Conservation (phyloP, 2,113 vertebrate genomes). For the Serilophus lunatus region DNA sequence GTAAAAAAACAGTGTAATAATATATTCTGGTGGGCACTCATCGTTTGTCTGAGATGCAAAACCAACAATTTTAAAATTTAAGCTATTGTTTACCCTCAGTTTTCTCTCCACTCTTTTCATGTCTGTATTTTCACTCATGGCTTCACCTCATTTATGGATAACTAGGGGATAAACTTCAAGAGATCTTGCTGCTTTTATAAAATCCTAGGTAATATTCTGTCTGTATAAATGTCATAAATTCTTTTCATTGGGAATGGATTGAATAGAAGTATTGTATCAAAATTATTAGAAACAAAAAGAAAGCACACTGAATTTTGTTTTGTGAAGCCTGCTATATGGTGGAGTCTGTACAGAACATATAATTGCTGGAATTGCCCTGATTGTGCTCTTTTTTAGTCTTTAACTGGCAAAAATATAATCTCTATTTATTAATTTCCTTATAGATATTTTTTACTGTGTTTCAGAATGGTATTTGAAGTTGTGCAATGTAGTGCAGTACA, state of each 20-base stretch:
- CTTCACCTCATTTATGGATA: background rate
- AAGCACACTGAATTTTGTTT: background rate
- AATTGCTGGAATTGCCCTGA: background rate
- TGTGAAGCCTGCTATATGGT: accelerated
- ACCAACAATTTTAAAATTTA: background rate
- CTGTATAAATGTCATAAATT: background rate
- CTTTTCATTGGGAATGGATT: background rate
- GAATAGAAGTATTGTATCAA: background rate
- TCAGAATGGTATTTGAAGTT: background rate
- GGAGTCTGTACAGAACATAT: background rate
- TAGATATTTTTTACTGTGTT: background rate
- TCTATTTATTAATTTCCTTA: background rate
- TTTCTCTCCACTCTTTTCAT: background rate
- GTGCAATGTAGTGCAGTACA: background rate
- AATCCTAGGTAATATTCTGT: background rate
- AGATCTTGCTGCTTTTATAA: background rate
- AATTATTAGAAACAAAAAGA: background rate
- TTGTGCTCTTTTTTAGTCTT: background rate
- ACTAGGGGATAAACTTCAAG: background rate
- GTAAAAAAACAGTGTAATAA: background rate
- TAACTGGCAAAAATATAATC: background rate
- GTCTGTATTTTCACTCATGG: background rate
- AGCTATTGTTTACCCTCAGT: background rate
- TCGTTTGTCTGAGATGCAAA: background rate
- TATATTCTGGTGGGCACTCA: background rate